These are phyloP conservation scores for Brachionus rubens DNA, from an alignment of 1,140 invertebrate genomes.

Conservation along the genomic window DNA sequence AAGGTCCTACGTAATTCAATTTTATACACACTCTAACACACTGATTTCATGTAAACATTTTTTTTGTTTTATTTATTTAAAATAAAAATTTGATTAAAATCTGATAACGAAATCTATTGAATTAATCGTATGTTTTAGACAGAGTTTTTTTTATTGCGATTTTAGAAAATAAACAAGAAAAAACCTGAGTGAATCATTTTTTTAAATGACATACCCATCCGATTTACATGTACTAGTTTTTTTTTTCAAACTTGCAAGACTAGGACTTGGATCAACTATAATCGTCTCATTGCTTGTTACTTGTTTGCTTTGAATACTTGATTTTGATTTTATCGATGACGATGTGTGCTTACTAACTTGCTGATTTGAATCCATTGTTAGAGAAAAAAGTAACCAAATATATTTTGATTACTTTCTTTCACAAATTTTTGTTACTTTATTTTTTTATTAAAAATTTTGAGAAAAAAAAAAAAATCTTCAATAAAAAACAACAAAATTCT, in stretches of 20 bases:
- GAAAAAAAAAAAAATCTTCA: too few species aligned
- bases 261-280: too few species aligned
- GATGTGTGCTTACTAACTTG: too few species aligned
- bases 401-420: neutral
- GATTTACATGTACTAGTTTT: constrained; percentile 12
- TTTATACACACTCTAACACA: too few species aligned
- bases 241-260: neutral
- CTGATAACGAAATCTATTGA: neutral
- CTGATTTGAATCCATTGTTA: too few species aligned
- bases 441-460: too few species aligned
- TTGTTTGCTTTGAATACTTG: too few species aligned
- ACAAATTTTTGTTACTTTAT: neutral
- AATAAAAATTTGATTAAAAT: constrained; percentile 20
- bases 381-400: neutral
- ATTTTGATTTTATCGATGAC: too few species aligned
- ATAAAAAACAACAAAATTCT: constrained; percentile 9
- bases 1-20: neutral
- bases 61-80: neutral
- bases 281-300: too few species aligned
- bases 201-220: constrained; percentile 10
- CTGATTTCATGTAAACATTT: neutral
- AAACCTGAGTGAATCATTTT: neutral
- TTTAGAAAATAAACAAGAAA: neutral
- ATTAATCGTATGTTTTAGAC: neutral
- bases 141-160: constrained; percentile 8